Conservation (phyloP, 2,113 vertebrate species). For the Canis aureus region DNA sequence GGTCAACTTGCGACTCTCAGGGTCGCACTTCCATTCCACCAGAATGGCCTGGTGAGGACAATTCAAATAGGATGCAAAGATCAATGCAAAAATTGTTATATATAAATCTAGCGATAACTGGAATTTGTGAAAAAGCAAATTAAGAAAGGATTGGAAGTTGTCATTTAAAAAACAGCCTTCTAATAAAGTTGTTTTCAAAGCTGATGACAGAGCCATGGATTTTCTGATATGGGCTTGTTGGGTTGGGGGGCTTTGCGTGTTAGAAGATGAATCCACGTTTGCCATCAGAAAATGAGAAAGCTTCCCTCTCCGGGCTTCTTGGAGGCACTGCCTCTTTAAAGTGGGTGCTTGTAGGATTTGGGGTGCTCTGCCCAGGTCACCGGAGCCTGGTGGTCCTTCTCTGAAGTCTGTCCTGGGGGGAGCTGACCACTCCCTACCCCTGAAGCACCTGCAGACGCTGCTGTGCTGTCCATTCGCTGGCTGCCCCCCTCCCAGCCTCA, state of each 20-base stretch:
- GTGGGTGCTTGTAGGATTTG: neutral
- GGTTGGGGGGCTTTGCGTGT: rapidly evolving
- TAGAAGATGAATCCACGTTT: neutral
- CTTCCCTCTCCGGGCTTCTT: neutral
- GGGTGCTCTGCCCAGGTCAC: neutral
- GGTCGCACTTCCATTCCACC: constrained; percentile 74
- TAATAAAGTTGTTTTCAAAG: constrained; percentile 91
- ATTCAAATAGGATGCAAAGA: constrained; percentile 83
- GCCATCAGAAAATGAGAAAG: neutral
- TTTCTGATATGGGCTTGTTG: neutral
- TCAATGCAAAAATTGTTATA: constrained; percentile 87
- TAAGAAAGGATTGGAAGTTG: constrained; percentile 81
- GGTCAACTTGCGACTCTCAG: neutral
- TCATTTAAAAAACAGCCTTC: constrained; percentile 87
- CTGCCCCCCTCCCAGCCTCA: neutral
- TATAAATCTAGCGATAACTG: constrained; percentile 82
- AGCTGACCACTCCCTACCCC: neutral
- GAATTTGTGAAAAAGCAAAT: constrained; percentile 85
- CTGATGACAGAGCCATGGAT: neutral
- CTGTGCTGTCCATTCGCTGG: rapidly evolving
- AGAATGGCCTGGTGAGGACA: constrained; percentile 80
- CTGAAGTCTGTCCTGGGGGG: rapidly evolving
- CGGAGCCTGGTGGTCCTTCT: neutral
- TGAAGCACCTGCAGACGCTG: neutral
- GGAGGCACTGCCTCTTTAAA: neutral